These are phyloP conservation scores for Copsychus sechellarum DNA, from an alignment of 2,113 vertebrate genomes.

Conservation along the genomic window DNA sequence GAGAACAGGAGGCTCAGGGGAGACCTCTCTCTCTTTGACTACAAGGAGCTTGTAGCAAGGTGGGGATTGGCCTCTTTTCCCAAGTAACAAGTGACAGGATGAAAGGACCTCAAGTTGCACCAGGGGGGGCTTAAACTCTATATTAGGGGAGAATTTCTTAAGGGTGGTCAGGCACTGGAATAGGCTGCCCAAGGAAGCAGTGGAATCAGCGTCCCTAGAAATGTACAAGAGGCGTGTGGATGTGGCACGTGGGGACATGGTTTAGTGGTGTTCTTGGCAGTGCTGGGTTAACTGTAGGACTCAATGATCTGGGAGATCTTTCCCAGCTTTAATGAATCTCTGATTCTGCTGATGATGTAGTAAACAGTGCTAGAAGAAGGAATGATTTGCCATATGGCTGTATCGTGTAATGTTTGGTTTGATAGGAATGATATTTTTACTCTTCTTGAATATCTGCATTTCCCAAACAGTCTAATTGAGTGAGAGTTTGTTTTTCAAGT, in stretches of 20 bases:
- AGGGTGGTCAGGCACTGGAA: neutral
- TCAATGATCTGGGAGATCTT: neutral
- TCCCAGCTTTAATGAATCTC: neutral
- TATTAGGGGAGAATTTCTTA: neutral
- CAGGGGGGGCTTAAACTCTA: neutral
- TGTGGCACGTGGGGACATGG: neutral
- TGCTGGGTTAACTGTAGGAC: neutral
- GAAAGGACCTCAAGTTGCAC: neutral
- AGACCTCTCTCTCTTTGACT: neutral
- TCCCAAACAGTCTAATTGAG: neutral
- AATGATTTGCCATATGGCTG: neutral
- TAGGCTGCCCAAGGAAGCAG: neutral
- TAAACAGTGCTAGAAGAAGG: neutral
- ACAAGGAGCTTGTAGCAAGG: neutral
- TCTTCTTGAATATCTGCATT: neutral
- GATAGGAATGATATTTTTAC: neutral
- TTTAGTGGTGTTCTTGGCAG: neutral
- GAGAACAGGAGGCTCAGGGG: neutral
- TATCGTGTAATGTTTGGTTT: neutral
- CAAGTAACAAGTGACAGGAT: neutral
- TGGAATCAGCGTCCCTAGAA: neutral
- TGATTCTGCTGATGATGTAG: neutral
- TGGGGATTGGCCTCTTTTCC: neutral
- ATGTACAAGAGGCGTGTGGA: neutral
- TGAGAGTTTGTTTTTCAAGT: neutral